Evolutionary conservation across 2,113 vertebrate species (phyloP), one percentile per base, ranked within the genome.

Genomic region (Plotosus lineatus): DNA sequence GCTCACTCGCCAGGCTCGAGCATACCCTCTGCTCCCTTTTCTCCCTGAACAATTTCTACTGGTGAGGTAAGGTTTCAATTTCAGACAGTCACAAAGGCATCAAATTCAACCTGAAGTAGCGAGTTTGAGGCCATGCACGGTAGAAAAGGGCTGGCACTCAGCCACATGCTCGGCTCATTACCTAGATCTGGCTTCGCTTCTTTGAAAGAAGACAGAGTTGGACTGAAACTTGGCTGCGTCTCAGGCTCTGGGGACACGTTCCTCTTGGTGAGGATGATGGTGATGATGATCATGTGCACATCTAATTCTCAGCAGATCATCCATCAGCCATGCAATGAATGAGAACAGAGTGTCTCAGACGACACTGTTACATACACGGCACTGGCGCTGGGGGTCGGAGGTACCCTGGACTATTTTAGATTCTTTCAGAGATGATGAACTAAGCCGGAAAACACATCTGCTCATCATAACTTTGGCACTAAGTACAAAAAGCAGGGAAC

Each of bases 51-150:
- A 46, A 23, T 61, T 80, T 85, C 82, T 72, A 83, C 46, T 75
- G 68, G 81, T 65, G 79, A 81, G 72, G 83, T 66, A 79, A 75
- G 42, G 85, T 78, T 83, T 84, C 73, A 79, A 60, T 85, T 82
- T 79, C 80, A 85, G 73, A 58, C 19, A 40, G 51, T 71, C 80
- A 73, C 77, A 79, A 79, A 85, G 77, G 63, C 80, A 71, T 63
- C 61, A 40, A 42, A 76, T 60, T 71, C 36, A 79, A 72, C 33
- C 44, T 76, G 74, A 71, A 77, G 77, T 71, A 38, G 84, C 77
- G 48, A n/a, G 72, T 69, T 75, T 55, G 56, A 42, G 48, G 69
- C 31, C 21, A 46, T 56, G 66, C 48, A 51, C 21, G n/a, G 9
- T 48, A 36, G 17, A 61, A 71, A 44, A 78, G 33, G 66, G 31